Evolutionary conservation across 1,140 invertebrate genomes (phyloP).

Genomic region (Vanessa tameamea): DNA sequence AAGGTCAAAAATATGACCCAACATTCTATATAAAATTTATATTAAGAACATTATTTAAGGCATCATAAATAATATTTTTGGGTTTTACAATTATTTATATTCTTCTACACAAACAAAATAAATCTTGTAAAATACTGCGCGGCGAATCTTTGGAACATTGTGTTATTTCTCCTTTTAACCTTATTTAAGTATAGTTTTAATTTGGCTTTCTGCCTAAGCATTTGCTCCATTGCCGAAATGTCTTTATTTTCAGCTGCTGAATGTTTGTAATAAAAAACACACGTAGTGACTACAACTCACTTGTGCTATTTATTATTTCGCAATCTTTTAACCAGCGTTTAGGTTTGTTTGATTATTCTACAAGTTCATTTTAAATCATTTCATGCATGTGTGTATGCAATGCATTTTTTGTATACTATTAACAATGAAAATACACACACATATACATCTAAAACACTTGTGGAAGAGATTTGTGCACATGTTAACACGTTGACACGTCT

Average conservation of each 20-base stretch:
- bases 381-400: too few relatives aligned
- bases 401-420: too few relatives aligned
- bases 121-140: not conserved
- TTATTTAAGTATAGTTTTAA: constrained; percentile 32
- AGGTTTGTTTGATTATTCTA: not conserved
- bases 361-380: too few relatives aligned
- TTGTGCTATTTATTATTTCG: not conserved
- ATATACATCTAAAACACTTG: too few relatives aligned
- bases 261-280: constrained; percentile 4
- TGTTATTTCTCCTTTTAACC: constrained; percentile 3
- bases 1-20: too few relatives aligned
- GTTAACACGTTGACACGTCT: too few relatives aligned
- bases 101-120: not conserved
- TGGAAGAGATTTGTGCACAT: too few relatives aligned
- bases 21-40: too few relatives aligned
- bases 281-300: not conserved
- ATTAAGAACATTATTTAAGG: too few relatives aligned
- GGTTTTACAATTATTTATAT: not conserved
- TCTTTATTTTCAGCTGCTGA: constrained; percentile 15
- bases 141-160: not conserved
- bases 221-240: constrained; percentile 26
- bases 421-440: too few relatives aligned
- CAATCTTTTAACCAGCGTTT: too few relatives aligned
- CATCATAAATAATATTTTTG: not conserved
- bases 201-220: constrained; percentile 36